A percentile compares a stretch with the other conserved stretches of the same genome.
These are phyloP conservation scores for Nycticryphes semicollaris DNA, from an alignment of 2,113 vertebrate genomes.

Conservation along the genomic window DNA sequence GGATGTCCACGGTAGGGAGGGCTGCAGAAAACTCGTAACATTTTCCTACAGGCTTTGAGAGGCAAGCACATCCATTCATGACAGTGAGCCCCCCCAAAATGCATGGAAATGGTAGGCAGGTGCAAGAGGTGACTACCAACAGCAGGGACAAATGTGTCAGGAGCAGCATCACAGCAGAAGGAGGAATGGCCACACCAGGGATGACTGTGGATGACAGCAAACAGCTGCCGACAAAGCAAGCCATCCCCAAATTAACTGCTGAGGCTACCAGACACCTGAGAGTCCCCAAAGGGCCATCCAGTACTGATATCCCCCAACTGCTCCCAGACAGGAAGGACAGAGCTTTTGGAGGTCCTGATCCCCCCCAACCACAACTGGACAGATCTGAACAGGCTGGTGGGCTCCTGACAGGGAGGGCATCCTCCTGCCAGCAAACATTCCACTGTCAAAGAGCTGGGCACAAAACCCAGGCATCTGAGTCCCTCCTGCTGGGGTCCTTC, in stretches of 20 bases:
- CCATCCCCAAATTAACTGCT: not conserved
- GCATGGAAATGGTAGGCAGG: not conserved
- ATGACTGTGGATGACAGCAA: not conserved
- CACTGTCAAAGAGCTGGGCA: not conserved
- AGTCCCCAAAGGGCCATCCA: not conserved
- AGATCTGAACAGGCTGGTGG: not conserved
- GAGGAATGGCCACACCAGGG: not conserved
- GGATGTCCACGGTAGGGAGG: not conserved
- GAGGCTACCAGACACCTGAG: not conserved
- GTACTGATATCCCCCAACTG: not conserved
- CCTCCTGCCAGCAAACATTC: not conserved
- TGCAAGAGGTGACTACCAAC: too few relatives aligned
- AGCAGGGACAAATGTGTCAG: not conserved
- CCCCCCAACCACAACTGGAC: not conserved
- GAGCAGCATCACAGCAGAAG: not conserved
- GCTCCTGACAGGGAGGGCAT: not conserved
- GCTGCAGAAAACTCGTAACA: not conserved
- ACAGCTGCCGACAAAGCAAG: not conserved
- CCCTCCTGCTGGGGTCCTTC: not conserved
- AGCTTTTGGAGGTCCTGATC: not conserved
- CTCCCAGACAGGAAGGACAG: not conserved
- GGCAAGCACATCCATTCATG: not conserved
- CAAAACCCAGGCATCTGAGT: not conserved
- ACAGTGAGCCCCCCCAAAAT: too few relatives aligned
- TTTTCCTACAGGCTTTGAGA: not conserved